These are phyloP conservation scores for Laticauda colubrina DNA, from an alignment of 2,113 vertebrate species.

Conservation along the genomic window DNA sequence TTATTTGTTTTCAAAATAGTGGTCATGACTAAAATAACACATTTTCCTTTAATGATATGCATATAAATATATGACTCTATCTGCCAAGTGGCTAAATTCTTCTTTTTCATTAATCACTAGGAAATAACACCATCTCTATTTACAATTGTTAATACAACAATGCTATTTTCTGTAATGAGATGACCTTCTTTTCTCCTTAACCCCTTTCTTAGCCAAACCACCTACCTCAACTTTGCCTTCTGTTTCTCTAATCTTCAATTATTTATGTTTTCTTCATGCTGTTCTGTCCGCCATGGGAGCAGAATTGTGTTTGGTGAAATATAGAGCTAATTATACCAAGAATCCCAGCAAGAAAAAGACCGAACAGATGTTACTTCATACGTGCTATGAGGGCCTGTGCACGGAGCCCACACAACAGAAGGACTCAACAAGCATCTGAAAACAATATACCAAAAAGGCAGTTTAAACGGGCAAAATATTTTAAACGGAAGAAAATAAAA, in stretches of 20 bases:
- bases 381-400: constrained; percentile 71
- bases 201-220: constrained; percentile 76
- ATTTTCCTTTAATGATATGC: constrained; percentile 40
- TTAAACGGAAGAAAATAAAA: constrained; percentile 65
- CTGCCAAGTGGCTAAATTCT: constrained; percentile 36
- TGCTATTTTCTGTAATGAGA: constrained; percentile 63
- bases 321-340: constrained; percentile 82
- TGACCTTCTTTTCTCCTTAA: constrained; percentile 82
- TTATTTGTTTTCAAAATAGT: not conserved
- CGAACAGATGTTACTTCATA: constrained; percentile 84
- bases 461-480: constrained; percentile 72
- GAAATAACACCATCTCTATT: constrained; percentile 52
- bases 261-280: constrained; percentile 84
- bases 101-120: constrained; percentile 45
- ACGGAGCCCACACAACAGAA: constrained; percentile 68
- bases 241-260: constrained; percentile 85
- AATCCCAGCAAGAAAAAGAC: constrained; percentile 78
- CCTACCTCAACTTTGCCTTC: constrained; percentile 79
- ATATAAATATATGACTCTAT: not conserved
- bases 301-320: constrained; percentile 84
- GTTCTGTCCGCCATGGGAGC: constrained; percentile 76
- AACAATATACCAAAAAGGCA: constrained; percentile 65
- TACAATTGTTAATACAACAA: constrained; percentile 64
- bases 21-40: constrained; percentile 12
- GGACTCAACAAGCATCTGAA: constrained; percentile 55